Conservation (phyloP, 2,888 invertebrate genomes). For the Drosophila kambysellisi region DNA sequence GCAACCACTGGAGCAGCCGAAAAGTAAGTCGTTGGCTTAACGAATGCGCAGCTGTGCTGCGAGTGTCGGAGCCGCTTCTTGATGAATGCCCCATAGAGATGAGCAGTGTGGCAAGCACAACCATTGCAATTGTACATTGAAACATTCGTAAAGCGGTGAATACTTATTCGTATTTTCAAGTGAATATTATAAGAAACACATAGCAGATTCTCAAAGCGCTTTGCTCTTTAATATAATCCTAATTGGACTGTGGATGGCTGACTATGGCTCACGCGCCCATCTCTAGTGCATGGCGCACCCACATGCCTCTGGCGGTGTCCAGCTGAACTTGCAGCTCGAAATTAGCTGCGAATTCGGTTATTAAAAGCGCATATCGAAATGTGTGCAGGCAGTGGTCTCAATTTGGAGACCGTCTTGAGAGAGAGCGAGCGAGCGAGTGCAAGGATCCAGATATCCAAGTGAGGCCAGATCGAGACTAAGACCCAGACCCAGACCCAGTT, state of each 20-base stretch:
- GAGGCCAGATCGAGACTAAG: constrained; percentile 34
- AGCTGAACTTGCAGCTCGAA: constrained; percentile 54
- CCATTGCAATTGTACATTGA: background rate
- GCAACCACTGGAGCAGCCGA: constrained; percentile 39
- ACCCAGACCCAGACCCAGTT: constrained; percentile 58
- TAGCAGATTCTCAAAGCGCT: background rate
- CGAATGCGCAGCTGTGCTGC: constrained; percentile 67
- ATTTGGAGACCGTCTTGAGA: constrained; percentile 4
- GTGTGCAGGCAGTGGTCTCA: constrained; percentile 4
- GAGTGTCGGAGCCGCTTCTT: constrained; percentile 29
- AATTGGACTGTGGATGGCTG: constrained; percentile 9
- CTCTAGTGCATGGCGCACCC: constrained; percentile 55
- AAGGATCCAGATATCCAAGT: constrained; percentile 44
- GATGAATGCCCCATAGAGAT: constrained; percentile 43
- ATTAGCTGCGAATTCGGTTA: constrained; percentile 77
- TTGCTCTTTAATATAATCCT: constrained; percentile 9
- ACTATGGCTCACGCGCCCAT: constrained; percentile 45
- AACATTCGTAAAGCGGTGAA: background rate
- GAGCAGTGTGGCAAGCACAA: constrained; percentile 19
- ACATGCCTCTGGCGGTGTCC: constrained; percentile 53
- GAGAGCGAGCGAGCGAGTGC: background rate
- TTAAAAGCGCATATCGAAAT: constrained; percentile 59
- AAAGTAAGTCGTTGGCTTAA: constrained; percentile 75
- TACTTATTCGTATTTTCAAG: background rate
- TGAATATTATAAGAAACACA: background rate